These are phyloP conservation scores for Aelia acuminata DNA, from an alignment of 2,888 invertebrate species.

Conservation along the genomic window DNA sequence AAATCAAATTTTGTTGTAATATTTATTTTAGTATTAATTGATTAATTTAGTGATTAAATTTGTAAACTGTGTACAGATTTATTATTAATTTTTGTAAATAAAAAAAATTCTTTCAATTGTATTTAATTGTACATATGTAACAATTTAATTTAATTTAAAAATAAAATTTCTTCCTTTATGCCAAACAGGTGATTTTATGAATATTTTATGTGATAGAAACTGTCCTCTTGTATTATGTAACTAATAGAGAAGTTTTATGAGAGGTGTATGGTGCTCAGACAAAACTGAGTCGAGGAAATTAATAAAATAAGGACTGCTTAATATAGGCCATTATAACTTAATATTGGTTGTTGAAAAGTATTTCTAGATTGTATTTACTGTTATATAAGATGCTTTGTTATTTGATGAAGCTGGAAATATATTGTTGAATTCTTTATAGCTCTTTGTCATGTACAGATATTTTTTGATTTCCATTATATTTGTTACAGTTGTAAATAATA, in stretches of 20 bases:
- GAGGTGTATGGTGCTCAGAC: too few species aligned
- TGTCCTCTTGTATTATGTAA: slow-evolving; percentile 32
- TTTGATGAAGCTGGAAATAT: slow-evolving; percentile 35
- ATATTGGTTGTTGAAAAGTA: slow-evolving; percentile 56
- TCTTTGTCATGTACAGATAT: slow-evolving; percentile 51
- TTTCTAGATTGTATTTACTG: slow-evolving; percentile 55
- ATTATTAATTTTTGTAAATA: slow-evolving; percentile 51
- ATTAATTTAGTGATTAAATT: slow-evolving; percentile 17
- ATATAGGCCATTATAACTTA: slow-evolving; percentile 48
- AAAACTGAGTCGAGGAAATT: not conserved
- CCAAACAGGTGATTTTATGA: slow-evolving; percentile 44
- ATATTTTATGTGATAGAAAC: slow-evolving; percentile 36
- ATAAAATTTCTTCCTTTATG: slow-evolving; percentile 44
- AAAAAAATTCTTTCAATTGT: slow-evolving; percentile 42
- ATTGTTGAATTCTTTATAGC: slow-evolving; percentile 53
- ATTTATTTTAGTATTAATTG: slow-evolving; percentile 57
- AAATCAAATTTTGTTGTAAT: slow-evolving; percentile 58
- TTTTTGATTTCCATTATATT: slow-evolving; percentile 55
- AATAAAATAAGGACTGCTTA: slow-evolving; percentile 21
- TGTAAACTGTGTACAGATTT: slow-evolving; percentile 57
- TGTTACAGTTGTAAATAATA: slow-evolving; percentile 59
- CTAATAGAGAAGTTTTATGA: slow-evolving; percentile 13
- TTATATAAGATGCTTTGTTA: slow-evolving; percentile 56
- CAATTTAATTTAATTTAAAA: slow-evolving; percentile 27
- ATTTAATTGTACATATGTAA: slow-evolving; percentile 53